Percentiles rank a stretch among this genome's conserved stretches.
These are phyloP conservation scores for Rhagoletis zephyria DNA, from an alignment of 1,140 invertebrate genomes.

Conservation along the genomic window DNA sequence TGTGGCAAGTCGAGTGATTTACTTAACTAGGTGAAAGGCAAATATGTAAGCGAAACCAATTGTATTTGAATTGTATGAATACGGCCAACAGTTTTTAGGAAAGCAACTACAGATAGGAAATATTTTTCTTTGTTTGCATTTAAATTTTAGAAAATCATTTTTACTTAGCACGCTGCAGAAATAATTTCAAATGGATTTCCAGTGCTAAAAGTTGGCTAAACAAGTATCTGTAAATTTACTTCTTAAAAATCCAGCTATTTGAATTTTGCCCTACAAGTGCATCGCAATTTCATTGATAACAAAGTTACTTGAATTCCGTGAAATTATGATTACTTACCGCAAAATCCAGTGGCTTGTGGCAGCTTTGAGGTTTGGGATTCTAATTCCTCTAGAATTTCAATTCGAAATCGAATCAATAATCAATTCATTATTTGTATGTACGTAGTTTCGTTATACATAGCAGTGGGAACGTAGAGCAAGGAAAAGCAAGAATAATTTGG, in stretches of 20 bases:
- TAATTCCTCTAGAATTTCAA: neutral
- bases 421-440: neutral
- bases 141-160: neutral
- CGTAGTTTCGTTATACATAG: neutral
- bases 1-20: neutral
- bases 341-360: neutral
- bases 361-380: neutral
- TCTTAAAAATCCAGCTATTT: neutral
- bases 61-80: neutral
- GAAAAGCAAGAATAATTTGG: neutral
- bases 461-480: neutral
- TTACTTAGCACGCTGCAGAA: neutral
- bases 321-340: neutral
- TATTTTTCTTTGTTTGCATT: neutral
- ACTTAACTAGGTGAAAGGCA: neutral
- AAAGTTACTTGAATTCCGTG: neutral
- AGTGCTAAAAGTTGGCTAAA: neutral
- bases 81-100: neutral
- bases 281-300: neutral
- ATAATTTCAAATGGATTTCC: neutral
- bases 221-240: neutral
- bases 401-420: neutral
- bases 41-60: neutral
- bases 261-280: neutral
- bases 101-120: neutral